A percentile compares a stretch with the other conserved stretches of the same genome.
phyloP scores from a whole-genome alignment of 1,140 invertebrate species.

The Meteorus sp. region DNA sequence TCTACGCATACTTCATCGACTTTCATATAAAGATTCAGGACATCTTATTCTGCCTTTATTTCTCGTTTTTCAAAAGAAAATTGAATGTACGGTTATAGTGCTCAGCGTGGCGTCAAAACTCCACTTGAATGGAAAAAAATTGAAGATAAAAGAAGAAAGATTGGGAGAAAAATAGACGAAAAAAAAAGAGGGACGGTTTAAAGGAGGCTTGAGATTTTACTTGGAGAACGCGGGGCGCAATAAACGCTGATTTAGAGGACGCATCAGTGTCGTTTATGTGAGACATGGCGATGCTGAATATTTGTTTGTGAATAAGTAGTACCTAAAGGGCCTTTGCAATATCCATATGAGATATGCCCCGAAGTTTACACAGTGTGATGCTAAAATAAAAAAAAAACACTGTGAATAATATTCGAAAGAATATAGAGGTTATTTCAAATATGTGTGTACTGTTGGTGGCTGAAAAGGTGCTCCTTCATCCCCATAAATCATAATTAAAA shows the following conservation, averaged over 20 bases:
- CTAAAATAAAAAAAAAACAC: not conserved
- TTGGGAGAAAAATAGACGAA: constrained; percentile 6
- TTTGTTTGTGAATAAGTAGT: constrained; percentile 18
- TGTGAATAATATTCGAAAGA: not conserved
- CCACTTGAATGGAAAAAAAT: constrained; percentile 20
- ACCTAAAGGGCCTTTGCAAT: constrained; percentile 11
- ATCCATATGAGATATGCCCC: constrained; percentile 11
- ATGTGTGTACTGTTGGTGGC: not conserved
- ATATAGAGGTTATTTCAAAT: not conserved
- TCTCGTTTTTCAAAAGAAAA: constrained; percentile 14
- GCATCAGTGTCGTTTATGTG: constrained; percentile 32
- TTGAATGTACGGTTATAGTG: constrained; percentile 12
- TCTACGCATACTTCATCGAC: not conserved
- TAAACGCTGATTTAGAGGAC: constrained; percentile 39
- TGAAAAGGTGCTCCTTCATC: no score
- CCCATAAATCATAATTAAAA: no score
- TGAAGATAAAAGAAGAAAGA: constrained; percentile 11
- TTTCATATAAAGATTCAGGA: constrained; percentile 36
- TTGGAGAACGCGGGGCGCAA: constrained; percentile 25
- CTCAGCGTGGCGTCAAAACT: constrained; percentile 21
- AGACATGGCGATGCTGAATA: constrained; percentile 29
- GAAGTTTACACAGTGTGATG: not conserved
- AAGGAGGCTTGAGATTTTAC: constrained; percentile 25
- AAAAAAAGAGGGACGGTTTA: constrained; percentile 6
- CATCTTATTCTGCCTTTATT: constrained; percentile 33